Percentiles rank a stretch among this genome's conserved stretches.
These are phyloP conservation scores for Tyrannus savana DNA, from an alignment of 2,113 vertebrate species.

Conservation along the genomic window DNA sequence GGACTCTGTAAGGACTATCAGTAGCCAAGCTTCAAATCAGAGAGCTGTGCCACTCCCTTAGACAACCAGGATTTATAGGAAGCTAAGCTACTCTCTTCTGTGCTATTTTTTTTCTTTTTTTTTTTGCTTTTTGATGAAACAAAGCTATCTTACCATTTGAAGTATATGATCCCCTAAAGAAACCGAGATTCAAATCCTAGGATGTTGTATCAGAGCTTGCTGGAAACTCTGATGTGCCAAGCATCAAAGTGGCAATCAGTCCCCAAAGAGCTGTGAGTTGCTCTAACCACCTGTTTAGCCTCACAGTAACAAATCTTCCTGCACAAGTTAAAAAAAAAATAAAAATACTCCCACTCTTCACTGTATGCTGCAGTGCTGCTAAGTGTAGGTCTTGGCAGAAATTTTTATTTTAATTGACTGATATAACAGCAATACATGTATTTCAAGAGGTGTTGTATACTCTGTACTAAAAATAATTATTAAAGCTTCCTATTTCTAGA, in stretches of 20 bases:
- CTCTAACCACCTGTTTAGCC: slow-evolving; percentile 2
- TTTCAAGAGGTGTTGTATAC: background rate
- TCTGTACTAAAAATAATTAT: background rate
- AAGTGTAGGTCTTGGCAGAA: background rate
- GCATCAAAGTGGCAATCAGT: slow-evolving; percentile 24
- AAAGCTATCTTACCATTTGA: background rate
- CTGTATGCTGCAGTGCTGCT: background rate
- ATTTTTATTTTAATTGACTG: background rate
- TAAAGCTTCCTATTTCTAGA: slow-evolving; percentile 12
- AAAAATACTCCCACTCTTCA: background rate
- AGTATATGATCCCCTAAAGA: background rate
- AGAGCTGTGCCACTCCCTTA: background rate
- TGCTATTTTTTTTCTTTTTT: accelerated
- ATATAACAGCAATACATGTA: background rate
- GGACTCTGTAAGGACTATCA: background rate
- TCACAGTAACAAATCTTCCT: background rate
- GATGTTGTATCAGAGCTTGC: background rate
- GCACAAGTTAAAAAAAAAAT: background rate
- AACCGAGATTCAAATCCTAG: background rate
- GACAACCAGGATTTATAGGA: background rate
- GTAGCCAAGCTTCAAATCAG: background rate
- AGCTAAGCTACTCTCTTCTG: background rate
- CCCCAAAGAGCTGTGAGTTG: background rate
- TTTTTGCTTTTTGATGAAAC: background rate
- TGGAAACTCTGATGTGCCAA: background rate